These are phyloP conservation scores for Procambarus virginalis DNA, from an alignment of 1,140 invertebrate species.

Conservation along the genomic window DNA sequence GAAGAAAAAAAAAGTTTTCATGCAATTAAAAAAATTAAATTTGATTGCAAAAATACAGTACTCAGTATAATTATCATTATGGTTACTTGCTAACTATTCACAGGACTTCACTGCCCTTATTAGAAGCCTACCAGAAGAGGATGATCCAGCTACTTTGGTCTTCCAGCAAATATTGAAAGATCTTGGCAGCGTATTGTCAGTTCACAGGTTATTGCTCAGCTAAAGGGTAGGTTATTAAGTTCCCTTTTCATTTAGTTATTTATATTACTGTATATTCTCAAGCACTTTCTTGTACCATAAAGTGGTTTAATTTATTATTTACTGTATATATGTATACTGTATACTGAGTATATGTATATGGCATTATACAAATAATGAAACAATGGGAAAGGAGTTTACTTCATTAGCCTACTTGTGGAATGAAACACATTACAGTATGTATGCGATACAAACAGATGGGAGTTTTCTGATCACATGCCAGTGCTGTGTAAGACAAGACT, in stretches of 20 bases:
- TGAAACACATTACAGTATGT: no score
- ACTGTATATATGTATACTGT: no score
- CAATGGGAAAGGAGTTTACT: no score
- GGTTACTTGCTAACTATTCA: not conserved
- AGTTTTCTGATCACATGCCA: no score
- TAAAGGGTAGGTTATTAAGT: slow-evolving; percentile 75
- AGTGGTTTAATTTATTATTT: not conserved
- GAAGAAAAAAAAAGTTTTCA: no score
- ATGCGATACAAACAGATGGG: no score
- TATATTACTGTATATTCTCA: not conserved
- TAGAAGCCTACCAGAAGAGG: slow-evolving; percentile 80
- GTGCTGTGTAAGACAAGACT: no score
- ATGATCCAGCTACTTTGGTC: slow-evolving; percentile 84
- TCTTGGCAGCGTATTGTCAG: slow-evolving; percentile 84
- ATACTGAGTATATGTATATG: no score
- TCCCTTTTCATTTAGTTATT: not conserved
- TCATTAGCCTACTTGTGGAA: no score
- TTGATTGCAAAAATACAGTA: no score
- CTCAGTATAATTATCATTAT: not conserved
- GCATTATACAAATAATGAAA: no score
- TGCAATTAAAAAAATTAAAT: no score
- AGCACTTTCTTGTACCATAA: not conserved
- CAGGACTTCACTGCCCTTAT: slow-evolving; percentile 81
- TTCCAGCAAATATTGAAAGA: slow-evolving; percentile 87
- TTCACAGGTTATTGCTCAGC: slow-evolving; percentile 79